Conservation (phyloP, 2,888 invertebrate genomes). For the Calliopum simillimum region DNA sequence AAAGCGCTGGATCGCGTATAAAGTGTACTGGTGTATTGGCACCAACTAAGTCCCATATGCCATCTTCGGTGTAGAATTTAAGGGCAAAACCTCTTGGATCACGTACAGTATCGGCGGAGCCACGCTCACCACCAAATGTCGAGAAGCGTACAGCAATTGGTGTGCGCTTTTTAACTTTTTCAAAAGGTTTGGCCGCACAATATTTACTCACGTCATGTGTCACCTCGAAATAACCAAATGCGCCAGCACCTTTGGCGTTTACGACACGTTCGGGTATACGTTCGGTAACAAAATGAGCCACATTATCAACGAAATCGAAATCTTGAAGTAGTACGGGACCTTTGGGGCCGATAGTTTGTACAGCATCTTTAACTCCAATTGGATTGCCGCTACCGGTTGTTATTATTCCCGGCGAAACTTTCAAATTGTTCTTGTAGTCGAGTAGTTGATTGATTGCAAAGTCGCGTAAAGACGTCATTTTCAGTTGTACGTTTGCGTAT, state of each 20-base stretch:
- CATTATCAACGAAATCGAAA: slow-evolving; percentile 80
- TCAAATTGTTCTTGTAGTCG: slow-evolving; percentile 70
- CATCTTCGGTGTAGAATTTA: slow-evolving; percentile 94
- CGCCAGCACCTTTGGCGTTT: slow-evolving; percentile 95
- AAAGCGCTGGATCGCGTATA: slow-evolving; percentile 88
- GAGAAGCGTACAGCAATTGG: slow-evolving; percentile 85
- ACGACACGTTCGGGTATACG: slow-evolving; percentile 95
- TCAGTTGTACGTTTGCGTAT: no score
- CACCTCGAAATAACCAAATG: slow-evolving; percentile 89
- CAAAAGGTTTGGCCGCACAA: slow-evolving; percentile 82
- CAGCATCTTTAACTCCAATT: slow-evolving; percentile 72
- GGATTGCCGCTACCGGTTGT: slow-evolving; percentile 86
- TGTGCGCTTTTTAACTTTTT: slow-evolving; percentile 81
- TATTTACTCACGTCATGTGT: slow-evolving; percentile 88
- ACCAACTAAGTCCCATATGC: slow-evolving; percentile 94
- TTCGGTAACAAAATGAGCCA: slow-evolving; percentile 89
- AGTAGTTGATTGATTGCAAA: slow-evolving; percentile 74
- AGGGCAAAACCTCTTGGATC: slow-evolving; percentile 94
- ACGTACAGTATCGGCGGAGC: slow-evolving; percentile 90
- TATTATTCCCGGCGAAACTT: slow-evolving; percentile 64
- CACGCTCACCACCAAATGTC: slow-evolving; percentile 89
- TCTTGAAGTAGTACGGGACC: slow-evolving; percentile 92
- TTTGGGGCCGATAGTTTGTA: slow-evolving; percentile 85
- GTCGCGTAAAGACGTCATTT: slow-evolving; percentile 64
- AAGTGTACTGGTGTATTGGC: slow-evolving; percentile 95